phyloP scores from a whole-genome alignment of 2,888 invertebrate species.

The Trichacis sp. region DNA sequence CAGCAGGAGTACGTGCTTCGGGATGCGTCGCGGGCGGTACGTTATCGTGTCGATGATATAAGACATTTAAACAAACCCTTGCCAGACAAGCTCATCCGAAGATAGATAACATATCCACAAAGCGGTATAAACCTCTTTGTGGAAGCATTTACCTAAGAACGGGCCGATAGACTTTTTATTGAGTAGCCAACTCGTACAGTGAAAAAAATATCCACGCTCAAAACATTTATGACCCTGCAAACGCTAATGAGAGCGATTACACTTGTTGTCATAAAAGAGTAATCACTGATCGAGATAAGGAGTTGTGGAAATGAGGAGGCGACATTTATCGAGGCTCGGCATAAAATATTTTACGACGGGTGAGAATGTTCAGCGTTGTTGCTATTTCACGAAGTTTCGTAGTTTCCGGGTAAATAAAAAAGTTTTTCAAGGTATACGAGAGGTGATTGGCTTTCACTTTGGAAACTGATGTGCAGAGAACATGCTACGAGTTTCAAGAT shows the following conservation, averaged over 20 bases:
- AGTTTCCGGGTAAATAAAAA: neutral
- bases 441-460: no score
- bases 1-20: no score
- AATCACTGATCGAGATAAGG: slow-evolving; percentile 22
- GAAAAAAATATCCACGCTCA: slow-evolving; percentile 28
- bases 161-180: slow-evolving; percentile 39
- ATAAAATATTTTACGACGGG: slow-evolving; percentile 2
- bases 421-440: no score
- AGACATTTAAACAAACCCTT: slow-evolving; percentile 52
- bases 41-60: slow-evolving; percentile 59
- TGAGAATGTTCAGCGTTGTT: neutral
- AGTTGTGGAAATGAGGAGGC: neutral
- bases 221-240: slow-evolving; percentile 29
- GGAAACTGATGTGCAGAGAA: no score
- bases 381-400: neutral
- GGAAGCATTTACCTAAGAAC: slow-evolving; percentile 32
- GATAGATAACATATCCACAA: slow-evolving; percentile 49
- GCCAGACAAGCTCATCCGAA: slow-evolving; percentile 46
- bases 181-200: slow-evolving; percentile 26
- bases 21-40: slow-evolving; percentile 52
- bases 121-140: slow-evolving; percentile 46
- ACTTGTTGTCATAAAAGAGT: slow-evolving; percentile 23
- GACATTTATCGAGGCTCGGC: slow-evolving; percentile 2
- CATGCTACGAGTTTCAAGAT: no score
- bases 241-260: slow-evolving; percentile 19